phyloP scores from a whole-genome alignment of 2,797 vertebrate species.

The Prionace glauca region DNA sequence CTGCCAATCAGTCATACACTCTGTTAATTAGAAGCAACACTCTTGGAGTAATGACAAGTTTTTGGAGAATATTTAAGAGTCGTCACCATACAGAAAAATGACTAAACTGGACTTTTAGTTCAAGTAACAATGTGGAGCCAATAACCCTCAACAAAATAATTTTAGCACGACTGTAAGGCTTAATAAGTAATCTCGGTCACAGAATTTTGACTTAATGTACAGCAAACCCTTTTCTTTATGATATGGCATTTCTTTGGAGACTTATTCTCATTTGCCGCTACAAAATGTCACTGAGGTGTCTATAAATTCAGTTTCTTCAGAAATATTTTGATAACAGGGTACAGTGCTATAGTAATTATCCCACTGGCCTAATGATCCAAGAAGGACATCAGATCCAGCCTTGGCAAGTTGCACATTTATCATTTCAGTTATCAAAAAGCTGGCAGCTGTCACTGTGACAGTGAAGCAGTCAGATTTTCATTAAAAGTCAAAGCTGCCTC shows the following conservation, averaged over 20 bases:
- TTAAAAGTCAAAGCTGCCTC: neutral
- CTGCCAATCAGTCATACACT: neutral
- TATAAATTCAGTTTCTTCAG: neutral
- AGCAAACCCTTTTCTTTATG: neutral
- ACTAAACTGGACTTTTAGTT: neutral
- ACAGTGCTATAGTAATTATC: neutral
- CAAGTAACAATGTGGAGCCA: neutral
- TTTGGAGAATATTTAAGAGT: neutral
- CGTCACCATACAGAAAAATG: neutral
- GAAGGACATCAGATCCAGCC: neutral
- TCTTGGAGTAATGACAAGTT: neutral
- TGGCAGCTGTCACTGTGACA: neutral
- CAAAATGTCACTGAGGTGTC: neutral
- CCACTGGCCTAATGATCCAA: neutral
- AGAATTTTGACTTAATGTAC: constrained; percentile 8
- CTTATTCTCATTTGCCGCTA: neutral
- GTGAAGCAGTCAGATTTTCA: neutral
- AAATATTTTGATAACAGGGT: neutral
- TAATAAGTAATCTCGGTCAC: neutral
- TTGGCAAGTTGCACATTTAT: neutral
- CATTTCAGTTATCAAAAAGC: neutral
- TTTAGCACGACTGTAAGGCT: neutral
- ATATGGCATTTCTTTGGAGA: neutral
- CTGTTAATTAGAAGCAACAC: neutral
- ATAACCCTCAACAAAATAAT: neutral